Conservation (phyloP, 2,113 vertebrate species). For the Bujurquina vittata region DNA sequence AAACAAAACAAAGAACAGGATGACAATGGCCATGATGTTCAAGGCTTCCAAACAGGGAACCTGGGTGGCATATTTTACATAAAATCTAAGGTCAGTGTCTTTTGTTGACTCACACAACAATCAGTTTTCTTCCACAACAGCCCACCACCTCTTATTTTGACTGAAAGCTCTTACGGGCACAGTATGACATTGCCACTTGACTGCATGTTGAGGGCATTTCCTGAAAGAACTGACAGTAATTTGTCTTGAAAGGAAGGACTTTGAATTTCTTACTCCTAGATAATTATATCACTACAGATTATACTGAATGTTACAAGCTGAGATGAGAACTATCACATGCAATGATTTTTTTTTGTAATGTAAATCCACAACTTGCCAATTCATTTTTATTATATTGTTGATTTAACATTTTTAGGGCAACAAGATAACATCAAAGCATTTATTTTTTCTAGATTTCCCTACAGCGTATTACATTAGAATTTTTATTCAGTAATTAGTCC, state of each 20-base stretch:
- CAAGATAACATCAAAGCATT: not conserved
- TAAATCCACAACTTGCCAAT: not conserved
- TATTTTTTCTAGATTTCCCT: not conserved
- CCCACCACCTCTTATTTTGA: not conserved
- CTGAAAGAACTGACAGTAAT: not conserved
- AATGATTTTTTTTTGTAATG: not conserved
- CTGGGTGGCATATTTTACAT: not conserved
- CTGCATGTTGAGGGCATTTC: accelerated
- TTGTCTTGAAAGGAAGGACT: not conserved
- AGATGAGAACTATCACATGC: not conserved
- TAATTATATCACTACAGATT: no score
- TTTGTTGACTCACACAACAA: no score
- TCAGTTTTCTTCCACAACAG: no score
- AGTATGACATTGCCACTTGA: accelerated
- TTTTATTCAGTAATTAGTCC: not conserved
- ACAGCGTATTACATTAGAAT: no score
- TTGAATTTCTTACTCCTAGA: not conserved
- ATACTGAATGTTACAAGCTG: no score
- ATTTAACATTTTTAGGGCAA: not conserved
- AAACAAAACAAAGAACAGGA: not conserved
- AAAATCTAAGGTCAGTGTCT: no score
- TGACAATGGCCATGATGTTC: not conserved
- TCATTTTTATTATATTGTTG: not conserved
- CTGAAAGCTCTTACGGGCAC: not conserved
- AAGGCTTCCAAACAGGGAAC: not conserved